Percentiles rank a stretch among this genome's conserved stretches.
Conservation (phyloP, 2,888 invertebrate genomes). For the Noctua janthe region DNA sequence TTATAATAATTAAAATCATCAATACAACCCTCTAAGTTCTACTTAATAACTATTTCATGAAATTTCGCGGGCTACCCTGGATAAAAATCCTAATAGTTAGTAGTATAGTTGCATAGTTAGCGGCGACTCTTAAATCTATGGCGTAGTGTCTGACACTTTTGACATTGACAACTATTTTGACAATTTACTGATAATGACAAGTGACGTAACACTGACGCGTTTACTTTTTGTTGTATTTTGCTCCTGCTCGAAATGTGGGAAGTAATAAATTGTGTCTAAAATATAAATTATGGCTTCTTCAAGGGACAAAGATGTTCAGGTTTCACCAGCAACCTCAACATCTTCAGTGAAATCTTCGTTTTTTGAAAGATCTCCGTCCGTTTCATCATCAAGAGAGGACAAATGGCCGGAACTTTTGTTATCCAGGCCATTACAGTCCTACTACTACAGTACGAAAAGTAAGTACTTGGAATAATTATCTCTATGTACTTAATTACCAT, state of each 20-base stretch:
- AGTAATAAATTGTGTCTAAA: constrained; percentile 68
- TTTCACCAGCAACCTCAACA: constrained; percentile 82
- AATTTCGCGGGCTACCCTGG: too few species aligned
- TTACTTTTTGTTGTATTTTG: constrained; percentile 65
- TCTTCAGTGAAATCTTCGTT: constrained; percentile 80
- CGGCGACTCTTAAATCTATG: neutral
- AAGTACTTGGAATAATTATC: constrained; percentile 72
- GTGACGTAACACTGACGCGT: constrained; percentile 58
- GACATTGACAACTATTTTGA: constrained; percentile 14
- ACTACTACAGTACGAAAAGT: constrained; percentile 85
- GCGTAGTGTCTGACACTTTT: neutral
- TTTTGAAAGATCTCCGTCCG: constrained; percentile 84
- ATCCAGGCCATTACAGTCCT: constrained; percentile 85
- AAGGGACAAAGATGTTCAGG: constrained; percentile 78
- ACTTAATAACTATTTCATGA: too few species aligned
- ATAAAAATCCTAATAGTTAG: neutral
- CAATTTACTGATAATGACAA: constrained; percentile 13
- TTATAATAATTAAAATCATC: too few species aligned
- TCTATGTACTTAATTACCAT: neutral
- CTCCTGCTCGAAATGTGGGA: constrained; percentile 70
- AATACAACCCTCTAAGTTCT: too few species aligned
- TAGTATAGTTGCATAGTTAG: neutral
- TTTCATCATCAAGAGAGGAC: constrained; percentile 83
- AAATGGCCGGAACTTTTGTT: constrained; percentile 89
- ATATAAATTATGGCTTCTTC: constrained; percentile 81